A percentile compares a stretch with the other conserved stretches of the same genome.
Evolutionary conservation across 2,888 invertebrate species (phyloP).

Genomic region (Sycophila texana): DNA sequence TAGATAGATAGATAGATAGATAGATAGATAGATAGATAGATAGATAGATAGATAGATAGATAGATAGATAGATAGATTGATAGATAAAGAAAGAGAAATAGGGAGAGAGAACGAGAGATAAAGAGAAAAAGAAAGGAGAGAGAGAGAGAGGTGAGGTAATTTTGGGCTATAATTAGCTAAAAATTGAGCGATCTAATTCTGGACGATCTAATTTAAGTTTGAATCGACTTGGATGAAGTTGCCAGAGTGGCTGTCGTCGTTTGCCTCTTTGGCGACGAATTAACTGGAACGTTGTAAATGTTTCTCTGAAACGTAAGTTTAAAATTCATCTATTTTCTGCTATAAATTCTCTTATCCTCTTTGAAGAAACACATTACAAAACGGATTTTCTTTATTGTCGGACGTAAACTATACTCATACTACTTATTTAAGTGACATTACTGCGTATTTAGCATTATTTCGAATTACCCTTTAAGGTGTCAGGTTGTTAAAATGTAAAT

Average conservation of each 20-base stretch:
- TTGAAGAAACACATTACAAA: background rate
- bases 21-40: too few species aligned
- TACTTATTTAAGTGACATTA: background rate
- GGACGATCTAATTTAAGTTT: constrained; percentile 35
- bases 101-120: too few species aligned
- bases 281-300: background rate
- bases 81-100: too few species aligned
- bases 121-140: too few species aligned
- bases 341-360: too few species aligned
- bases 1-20: too few species aligned
- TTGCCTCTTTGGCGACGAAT: background rate
- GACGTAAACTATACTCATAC: background rate
- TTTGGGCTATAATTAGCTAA: constrained; percentile 25
- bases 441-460: background rate
- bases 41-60: too few species aligned
- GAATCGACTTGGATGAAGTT: constrained; percentile 24
- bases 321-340: too few species aligned
- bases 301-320: background rate
- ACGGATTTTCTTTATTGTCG: background rate
- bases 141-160: too few species aligned
- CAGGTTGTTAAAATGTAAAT: too few species aligned
- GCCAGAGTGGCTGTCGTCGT: background rate
- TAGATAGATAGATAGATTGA: too few species aligned
- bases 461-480: too few species aligned
- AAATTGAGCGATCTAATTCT: constrained; percentile 31